Evolutionary conservation across 2,797 vertebrate genomes (phyloP).

Genomic region (Pipistrellus kuhlii): DNA sequence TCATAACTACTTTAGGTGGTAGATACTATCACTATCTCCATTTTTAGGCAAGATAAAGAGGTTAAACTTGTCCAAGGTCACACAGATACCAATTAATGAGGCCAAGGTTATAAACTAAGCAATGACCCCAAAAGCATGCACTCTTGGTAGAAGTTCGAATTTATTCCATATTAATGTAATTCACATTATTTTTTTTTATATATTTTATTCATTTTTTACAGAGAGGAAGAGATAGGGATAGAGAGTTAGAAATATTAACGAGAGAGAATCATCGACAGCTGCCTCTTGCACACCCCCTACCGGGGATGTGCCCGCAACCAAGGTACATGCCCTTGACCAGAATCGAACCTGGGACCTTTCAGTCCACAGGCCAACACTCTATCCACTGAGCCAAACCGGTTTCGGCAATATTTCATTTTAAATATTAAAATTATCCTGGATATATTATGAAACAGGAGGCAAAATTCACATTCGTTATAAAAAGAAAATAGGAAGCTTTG

Average conservation of each 20-base stretch:
- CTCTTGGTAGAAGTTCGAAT: constrained; percentile 19
- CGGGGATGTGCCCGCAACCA: too few species aligned
- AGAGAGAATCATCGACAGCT: too few species aligned
- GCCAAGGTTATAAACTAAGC: constrained; percentile 39
- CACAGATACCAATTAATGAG: background rate
- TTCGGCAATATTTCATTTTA: background rate
- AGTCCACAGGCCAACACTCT: too few species aligned
- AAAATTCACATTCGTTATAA: constrained; percentile 10
- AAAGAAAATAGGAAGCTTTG: background rate
- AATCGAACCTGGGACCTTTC: too few species aligned
- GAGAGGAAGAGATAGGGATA: too few species aligned
- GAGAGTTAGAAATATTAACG: too few species aligned
- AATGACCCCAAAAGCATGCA: constrained; percentile 29
- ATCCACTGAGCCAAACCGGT: too few species aligned
- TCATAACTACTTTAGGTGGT: constrained; percentile 43
- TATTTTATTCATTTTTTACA: too few species aligned
- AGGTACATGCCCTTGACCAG: too few species aligned
- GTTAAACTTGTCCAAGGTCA: constrained; percentile 8
- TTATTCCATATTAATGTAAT: background rate
- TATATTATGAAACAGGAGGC: background rate
- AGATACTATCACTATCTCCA: constrained; percentile 37
- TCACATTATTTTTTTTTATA: background rate
- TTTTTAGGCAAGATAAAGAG: constrained; percentile 10
- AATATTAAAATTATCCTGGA: constrained; percentile 46
- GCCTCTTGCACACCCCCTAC: too few species aligned